Percentiles rank a stretch among this genome's conserved stretches.
Conservation (phyloP, 2,113 vertebrate species). For the Delphinus delphis region DNA sequence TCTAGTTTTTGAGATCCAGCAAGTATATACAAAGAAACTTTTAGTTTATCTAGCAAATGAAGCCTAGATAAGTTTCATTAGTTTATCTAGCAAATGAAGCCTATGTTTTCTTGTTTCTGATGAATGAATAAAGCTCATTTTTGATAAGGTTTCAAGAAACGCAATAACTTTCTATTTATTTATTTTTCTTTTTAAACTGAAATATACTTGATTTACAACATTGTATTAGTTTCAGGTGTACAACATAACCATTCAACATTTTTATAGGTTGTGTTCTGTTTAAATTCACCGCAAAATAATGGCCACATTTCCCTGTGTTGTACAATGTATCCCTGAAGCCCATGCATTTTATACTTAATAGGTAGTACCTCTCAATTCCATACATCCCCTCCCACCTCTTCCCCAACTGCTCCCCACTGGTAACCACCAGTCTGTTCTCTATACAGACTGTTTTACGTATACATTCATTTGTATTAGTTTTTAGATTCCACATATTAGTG, state of each 20-base stretch:
- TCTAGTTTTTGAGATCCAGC: not conserved
- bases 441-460: not conserved
- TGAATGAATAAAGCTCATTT: not conserved
- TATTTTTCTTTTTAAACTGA: too few relatives aligned
- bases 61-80: not conserved
- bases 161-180: not conserved
- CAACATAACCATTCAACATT: not conserved
- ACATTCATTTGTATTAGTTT: rapidly evolving
- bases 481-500: not conserved
- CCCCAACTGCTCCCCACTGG: rapidly evolving
- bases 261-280: not conserved
- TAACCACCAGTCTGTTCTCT: not conserved
- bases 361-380: not conserved
- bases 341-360: not conserved
- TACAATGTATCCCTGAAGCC: not conserved
- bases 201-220: not conserved
- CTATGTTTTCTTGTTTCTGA: not conserved
- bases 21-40: not conserved
- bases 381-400: not conserved
- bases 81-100: not conserved
- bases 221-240: too few relatives aligned
- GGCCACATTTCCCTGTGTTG: not conserved
- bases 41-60: not conserved
- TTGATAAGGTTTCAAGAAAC: not conserved
- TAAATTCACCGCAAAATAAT: not conserved